Evolutionary conservation across 2,113 vertebrate genomes (phyloP).

Genomic region (Enhydra lutris): DNA sequence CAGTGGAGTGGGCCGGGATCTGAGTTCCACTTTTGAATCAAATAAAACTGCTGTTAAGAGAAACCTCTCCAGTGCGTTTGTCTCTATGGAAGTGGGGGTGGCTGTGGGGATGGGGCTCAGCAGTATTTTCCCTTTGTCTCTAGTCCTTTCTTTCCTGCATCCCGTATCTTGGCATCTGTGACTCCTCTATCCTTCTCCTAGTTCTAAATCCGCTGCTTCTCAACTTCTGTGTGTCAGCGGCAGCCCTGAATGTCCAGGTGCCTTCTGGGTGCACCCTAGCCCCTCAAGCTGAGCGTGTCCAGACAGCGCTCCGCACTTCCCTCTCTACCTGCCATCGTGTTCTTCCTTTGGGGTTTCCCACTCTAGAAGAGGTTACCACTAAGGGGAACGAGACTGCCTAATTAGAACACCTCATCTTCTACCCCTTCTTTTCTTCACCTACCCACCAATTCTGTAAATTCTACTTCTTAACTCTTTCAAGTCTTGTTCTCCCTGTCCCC

Average conservation of each 20-base stretch:
- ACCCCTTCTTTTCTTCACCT: neutral
- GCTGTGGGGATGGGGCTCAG: neutral
- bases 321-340: neutral
- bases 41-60: conserved; percentile 63
- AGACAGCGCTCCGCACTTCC: neutral
- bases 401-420: neutral
- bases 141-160: neutral
- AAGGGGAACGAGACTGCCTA: neutral
- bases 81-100: neutral
- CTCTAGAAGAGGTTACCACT: neutral
- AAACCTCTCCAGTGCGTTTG: neutral
- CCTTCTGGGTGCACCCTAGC: neutral
- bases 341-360: neutral
- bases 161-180: neutral
- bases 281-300: neutral
- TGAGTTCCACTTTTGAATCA: conserved; percentile 34
- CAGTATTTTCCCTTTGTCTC: neutral
- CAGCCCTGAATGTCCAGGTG: neutral
- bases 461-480: neutral
- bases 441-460: neutral
- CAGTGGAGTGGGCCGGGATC: neutral
- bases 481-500: neutral
- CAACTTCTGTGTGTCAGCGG: neutral
- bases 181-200: neutral
- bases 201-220: neutral